Conservation (phyloP, 1,140 invertebrate species). For the Hylyphantes graminicola region DNA sequence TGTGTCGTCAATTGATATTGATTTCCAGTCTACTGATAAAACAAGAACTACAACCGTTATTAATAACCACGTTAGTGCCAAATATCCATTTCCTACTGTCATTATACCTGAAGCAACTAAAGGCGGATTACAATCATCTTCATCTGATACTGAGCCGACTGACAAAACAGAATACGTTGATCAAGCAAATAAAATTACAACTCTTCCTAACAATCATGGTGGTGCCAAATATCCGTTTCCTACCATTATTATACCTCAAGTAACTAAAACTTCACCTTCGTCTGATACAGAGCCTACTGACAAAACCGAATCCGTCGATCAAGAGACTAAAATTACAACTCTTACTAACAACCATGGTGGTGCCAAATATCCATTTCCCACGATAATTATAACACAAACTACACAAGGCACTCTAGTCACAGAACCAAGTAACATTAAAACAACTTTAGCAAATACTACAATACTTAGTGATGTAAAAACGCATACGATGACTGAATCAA, state of each 20-base stretch:
- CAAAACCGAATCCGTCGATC: not conserved
- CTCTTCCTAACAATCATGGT: not conserved
- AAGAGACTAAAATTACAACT: not conserved
- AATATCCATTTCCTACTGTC: constrained; percentile 37
- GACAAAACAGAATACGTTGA: not conserved
- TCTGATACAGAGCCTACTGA: not conserved
- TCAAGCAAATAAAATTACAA: not conserved
- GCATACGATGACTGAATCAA: no score
- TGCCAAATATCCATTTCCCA: no score
- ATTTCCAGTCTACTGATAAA: not conserved
- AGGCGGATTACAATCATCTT: not conserved
- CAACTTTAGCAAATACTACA: no score
- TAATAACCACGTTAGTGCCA: not conserved
- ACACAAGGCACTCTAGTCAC: not conserved
- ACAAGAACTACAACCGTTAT: not conserved
- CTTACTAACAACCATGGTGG: not conserved
- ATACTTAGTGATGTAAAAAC: no score
- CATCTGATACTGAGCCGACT: not conserved
- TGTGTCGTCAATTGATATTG: no score
- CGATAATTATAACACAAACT: not conserved
- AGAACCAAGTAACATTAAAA: not conserved
- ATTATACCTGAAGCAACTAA: not conserved
- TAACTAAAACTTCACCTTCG: not conserved
- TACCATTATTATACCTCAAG: constrained; percentile 20
- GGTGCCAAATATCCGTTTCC: constrained; percentile 27